Evolutionary conservation across 2,113 vertebrate genomes (phyloP), one percentile per base, ranked within the genome.

Genomic region (Pongo pygmaeus): DNA sequence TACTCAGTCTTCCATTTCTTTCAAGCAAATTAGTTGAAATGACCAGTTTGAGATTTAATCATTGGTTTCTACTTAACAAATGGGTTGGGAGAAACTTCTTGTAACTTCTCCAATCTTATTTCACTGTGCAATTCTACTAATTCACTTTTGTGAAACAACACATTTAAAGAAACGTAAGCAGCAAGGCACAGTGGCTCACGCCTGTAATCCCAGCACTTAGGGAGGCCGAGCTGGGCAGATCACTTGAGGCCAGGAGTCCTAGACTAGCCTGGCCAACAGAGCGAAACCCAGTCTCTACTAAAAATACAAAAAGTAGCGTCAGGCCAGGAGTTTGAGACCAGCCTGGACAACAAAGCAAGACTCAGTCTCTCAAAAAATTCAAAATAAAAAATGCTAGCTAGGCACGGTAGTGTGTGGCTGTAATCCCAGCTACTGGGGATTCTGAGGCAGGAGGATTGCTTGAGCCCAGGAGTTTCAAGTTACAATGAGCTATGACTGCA

Each of bases 1-100:
- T 35, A 96, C 38, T 89, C 25, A 72, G 57, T 84, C 16, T 74
- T 69, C 70, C 50, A 70, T 35, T 84, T 90, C 40, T 85, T 79
- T 93, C 83, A 91, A 92, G 35, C 52, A 91, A 93, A 89, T 70
- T 46, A 85, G 23, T 6, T 86, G 64, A 96, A 84, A 69, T 74
- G 11, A 77, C 20, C 35, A 78, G 52, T 2, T 77, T 83, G 43
- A 85, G 12, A 52, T 77, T 91, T 52, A 87, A 83, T 69, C 38
- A 67, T 10, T 93, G 32, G 17, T 80, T 74, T 84, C 78, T 89
- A 61, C 48, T 91, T 72, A 88, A 46, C 50, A 90, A 46, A 89
- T 1, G 64, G 18, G 48, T 80, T 89, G 72, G 69, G 4, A 92
- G 67, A 93, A 84, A 85, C 16, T 77, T 69, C 27, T 48, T 22